Evolutionary conservation across 2,888 invertebrate genomes (phyloP).

Genomic region (Venusia cambrica): DNA sequence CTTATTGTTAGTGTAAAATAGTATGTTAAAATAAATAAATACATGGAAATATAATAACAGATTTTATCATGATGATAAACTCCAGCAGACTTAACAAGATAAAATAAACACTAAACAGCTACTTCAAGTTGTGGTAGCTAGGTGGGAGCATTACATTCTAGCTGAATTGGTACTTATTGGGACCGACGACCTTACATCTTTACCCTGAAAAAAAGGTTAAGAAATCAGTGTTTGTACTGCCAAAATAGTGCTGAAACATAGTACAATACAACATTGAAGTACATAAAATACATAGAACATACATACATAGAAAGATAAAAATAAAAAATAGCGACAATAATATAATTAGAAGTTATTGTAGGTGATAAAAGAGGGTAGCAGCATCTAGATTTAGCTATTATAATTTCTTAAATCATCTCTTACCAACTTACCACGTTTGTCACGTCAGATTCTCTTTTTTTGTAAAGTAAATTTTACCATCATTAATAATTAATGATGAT

Average conservation of each 20-base stretch:
- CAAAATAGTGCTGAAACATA: slow-evolving; percentile 11
- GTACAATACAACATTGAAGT: too few species aligned
- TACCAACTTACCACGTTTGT: too few species aligned
- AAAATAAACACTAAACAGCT: slow-evolving; percentile 4
- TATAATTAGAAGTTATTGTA: too few species aligned
- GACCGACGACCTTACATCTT: slow-evolving; percentile 33
- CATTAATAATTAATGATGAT: too few species aligned
- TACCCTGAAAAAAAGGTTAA: slow-evolving; percentile 51
- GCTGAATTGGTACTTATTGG: slow-evolving; percentile 17
- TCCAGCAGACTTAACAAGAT: slow-evolving; percentile 5
- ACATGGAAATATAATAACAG: slow-evolving; percentile 10
- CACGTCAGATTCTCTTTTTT: too few species aligned
- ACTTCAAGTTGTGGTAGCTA: slow-evolving; percentile 20
- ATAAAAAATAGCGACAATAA: neutral
- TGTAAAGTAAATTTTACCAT: too few species aligned
- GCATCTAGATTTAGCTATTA: too few species aligned
- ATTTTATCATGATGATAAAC: slow-evolving; percentile 9
- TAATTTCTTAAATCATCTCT: too few species aligned
- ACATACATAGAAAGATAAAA: slow-evolving; percentile 1
- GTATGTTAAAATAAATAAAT: slow-evolving; percentile 15
- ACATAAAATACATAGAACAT: slow-evolving; percentile 2
- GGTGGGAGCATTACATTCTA: slow-evolving; percentile 23
- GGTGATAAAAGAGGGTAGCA: too few species aligned
- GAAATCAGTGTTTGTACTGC: slow-evolving; percentile 21
- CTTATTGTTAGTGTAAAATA: slow-evolving; percentile 1